Evolutionary conservation across 2,797 vertebrate species (phyloP).

Genomic region (Mallotus villosus): DNA sequence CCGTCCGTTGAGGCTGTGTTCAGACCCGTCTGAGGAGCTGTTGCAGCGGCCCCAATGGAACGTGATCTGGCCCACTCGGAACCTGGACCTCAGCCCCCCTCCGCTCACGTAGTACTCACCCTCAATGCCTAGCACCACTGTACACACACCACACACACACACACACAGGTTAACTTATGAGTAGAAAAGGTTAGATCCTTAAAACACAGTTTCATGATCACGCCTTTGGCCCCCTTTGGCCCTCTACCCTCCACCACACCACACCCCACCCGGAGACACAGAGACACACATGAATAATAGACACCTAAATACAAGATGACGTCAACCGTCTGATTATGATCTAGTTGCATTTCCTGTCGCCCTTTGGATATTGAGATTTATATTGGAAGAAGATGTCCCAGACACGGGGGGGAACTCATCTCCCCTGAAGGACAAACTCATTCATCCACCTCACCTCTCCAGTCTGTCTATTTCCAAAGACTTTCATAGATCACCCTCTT

Average conservation of each 20-base stretch:
- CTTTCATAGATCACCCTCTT: background rate
- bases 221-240: no score
- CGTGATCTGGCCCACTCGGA: constrained; percentile 84
- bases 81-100: constrained; percentile 85
- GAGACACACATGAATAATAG: no score
- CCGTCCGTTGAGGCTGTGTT: constrained; percentile 92
- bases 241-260: no score
- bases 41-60: constrained; percentile 99
- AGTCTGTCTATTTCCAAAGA: constrained; percentile 16
- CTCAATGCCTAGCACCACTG: constrained; percentile 88
- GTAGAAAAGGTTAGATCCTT: no score
- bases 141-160: constrained; percentile 35
- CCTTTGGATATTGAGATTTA: constrained; percentile 3
- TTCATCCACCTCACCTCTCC: constrained; percentile 33
- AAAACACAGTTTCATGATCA: background rate
- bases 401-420: constrained; percentile 46
- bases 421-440: constrained; percentile 9
- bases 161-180: constrained; percentile 23
- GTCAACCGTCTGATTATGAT: constrained; percentile 19
- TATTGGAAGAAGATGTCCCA: constrained; percentile 42
- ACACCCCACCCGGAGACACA: no score
- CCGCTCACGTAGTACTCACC: constrained; percentile 90
- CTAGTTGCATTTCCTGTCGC: constrained; percentile 46
- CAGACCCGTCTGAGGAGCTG: constrained; percentile 87
- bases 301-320: background rate